Evolutionary conservation across 2,888 invertebrate genomes (phyloP).

Genomic region (Lasius platythorax): DNA sequence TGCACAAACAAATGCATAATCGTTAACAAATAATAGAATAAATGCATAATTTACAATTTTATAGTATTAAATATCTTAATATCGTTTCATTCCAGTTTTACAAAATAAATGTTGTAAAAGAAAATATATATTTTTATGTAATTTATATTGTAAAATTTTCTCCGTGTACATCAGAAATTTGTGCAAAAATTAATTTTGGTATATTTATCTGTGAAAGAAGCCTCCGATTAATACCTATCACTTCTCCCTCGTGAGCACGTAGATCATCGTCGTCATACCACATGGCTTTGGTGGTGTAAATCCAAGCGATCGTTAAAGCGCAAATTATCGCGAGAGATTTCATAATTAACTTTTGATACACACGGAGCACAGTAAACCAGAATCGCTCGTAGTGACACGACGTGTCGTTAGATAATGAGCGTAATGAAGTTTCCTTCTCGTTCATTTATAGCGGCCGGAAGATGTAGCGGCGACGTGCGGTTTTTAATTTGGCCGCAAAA

Average conservation of each 20-base stretch:
- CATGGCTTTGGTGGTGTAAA: neutral
- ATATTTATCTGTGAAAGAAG: neutral
- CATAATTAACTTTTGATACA: conserved; percentile 24
- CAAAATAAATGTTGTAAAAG: too few species aligned
- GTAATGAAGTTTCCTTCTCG: conserved; percentile 20
- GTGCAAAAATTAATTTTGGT: neutral
- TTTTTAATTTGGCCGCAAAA: neutral
- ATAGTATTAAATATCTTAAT: too few species aligned
- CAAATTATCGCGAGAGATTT: neutral
- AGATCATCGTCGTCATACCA: neutral
- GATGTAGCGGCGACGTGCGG: neutral
- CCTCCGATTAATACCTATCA: neutral
- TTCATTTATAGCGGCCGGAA: conserved; percentile 24
- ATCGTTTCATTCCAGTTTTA: too few species aligned
- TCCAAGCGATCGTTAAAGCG: neutral
- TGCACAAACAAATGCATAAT: too few species aligned
- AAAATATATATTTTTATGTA: too few species aligned
- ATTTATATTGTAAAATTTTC: too few species aligned
- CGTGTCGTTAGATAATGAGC: neutral
- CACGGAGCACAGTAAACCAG: neutral
- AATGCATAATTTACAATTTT: too few species aligned
- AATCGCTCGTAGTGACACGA: neutral
- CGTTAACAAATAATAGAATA: too few species aligned
- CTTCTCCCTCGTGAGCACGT: neutral
- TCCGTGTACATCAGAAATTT: neutral